Evolutionary conservation across 2,888 invertebrate species (phyloP), one percentile per base, ranked within the genome.

Genomic region (Stenodera caucasica): DNA sequence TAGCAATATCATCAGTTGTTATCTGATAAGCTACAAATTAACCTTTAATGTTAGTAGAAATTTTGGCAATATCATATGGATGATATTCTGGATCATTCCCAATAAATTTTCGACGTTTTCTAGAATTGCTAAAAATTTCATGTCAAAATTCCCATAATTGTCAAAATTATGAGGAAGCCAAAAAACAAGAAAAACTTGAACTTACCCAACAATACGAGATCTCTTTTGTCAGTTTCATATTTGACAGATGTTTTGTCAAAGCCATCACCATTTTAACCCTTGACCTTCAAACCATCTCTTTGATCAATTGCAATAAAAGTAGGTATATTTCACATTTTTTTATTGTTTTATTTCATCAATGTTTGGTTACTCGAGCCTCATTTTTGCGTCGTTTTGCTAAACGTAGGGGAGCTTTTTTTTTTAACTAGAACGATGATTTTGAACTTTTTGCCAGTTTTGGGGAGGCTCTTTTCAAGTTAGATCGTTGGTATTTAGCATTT

Each of bases 151-250:
- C 15, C 8, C 14, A 14, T 15, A 37, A n/a, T n/a, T n/a, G n/a
- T n/a, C n/a, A n/a, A n/a, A n/a, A n/a, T n/a, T n/a, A n/a, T n/a
- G n/a, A n/a, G n/a, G n/a, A n/a, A n/a, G n/a, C n/a, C n/a, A n/a
- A n/a, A n/a, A n/a, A n/a, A n/a, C n/a, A n/a, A n/a, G n/a, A 15
- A 14, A 15, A 37, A 32, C 33, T 12, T n/a, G n/a, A 52, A 77
- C 78, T 80, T 72, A 83, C 83, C 82, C 83, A 9, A 83, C 74
- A 30, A 86, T 81, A 67, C 85, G 78, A 74, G 84, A 86, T 61
- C 86, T 59, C 84, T 81, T 64, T 85, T 83, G 73, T 86, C 86
- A 66, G 86, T 86, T 63, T 81, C 81, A 69, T 86, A 86, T 61
- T 80, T 75, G 0, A 85, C 83, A 0, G 81, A 84, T 15, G 84